These are phyloP conservation scores for Epistrophe grossulariae DNA, from an alignment of 2,888 invertebrate genomes.

Conservation along the genomic window DNA sequence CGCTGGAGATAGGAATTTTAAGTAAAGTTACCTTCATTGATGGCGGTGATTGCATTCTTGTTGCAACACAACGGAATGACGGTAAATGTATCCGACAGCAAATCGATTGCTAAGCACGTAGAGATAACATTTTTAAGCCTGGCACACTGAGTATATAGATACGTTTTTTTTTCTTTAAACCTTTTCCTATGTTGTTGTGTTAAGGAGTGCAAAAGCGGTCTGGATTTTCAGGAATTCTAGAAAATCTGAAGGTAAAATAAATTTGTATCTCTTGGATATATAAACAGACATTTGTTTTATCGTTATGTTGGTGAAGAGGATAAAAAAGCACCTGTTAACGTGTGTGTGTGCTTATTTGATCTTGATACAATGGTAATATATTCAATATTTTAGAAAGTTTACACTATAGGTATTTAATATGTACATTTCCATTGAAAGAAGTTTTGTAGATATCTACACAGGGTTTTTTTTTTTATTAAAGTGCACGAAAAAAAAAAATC, in stretches of 20 bases:
- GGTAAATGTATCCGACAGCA: slow-evolving; percentile 52
- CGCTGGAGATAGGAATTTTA: slow-evolving; percentile 42
- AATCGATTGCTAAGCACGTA: slow-evolving; percentile 61
- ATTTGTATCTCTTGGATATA: slow-evolving; percentile 23
- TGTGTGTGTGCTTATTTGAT: neutral
- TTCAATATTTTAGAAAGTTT: neutral
- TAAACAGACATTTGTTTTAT: slow-evolving; percentile 34
- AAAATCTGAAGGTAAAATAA: slow-evolving; percentile 22
- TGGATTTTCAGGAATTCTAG: slow-evolving; percentile 29
- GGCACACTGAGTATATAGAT: neutral
- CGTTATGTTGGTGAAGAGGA: neutral
- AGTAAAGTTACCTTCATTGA: slow-evolving; percentile 49
- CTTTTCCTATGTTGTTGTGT: neutral
- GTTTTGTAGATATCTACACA: neutral
- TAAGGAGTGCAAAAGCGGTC: slow-evolving; percentile 6
- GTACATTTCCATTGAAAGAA: neutral
- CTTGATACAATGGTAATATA: neutral
- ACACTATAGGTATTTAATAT: neutral
- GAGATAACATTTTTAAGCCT: slow-evolving; percentile 59
- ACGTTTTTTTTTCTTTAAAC: neutral
- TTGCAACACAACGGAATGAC: slow-evolving; percentile 55
- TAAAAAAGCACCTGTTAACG: slow-evolving; percentile 24
- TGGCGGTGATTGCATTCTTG: slow-evolving; percentile 64
- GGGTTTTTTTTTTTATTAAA: too few relatives aligned
- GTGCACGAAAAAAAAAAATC: too few relatives aligned